These are phyloP conservation scores for Tychaedon coryphoeus DNA, from an alignment of 2,113 vertebrate genomes.

Conservation along the genomic window DNA sequence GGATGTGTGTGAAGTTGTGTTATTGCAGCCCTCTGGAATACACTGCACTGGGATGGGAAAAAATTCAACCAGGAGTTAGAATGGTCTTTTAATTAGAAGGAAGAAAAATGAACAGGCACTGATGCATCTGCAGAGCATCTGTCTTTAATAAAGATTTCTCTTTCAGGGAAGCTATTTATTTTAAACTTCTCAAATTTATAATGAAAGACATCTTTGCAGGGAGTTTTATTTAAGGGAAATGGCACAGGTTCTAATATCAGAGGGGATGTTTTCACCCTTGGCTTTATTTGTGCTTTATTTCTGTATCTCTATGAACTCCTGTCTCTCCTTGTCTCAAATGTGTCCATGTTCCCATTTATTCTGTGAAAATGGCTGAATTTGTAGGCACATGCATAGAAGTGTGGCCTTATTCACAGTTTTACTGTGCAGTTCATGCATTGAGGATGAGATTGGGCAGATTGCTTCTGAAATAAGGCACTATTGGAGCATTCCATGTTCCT, in stretches of 20 bases:
- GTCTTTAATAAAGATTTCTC: not conserved
- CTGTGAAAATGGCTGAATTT: not conserved
- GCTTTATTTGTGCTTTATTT: not conserved
- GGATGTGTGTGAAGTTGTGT: not conserved
- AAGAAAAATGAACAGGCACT: not conserved
- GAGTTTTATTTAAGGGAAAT: not conserved
- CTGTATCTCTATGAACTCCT: not conserved
- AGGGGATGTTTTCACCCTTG: not conserved
- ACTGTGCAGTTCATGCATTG: not conserved
- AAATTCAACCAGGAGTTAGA: not conserved
- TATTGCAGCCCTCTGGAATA: not conserved
- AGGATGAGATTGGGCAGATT: not conserved
- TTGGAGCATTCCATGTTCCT: not conserved
- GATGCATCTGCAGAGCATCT: conserved; percentile 6
- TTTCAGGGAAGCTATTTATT: not conserved
- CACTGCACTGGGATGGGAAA: not conserved
- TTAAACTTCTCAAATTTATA: not conserved
- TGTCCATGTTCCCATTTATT: not conserved
- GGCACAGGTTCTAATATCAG: not conserved
- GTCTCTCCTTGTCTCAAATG: not conserved
- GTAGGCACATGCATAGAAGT: not conserved
- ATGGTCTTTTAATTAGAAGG: not conserved
- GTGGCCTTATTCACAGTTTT: not conserved
- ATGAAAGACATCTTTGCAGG: not conserved
- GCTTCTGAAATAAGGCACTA: not conserved